Evolutionary conservation across 2,797 vertebrate species (phyloP).

Genomic region (Acanthopagrus latus): DNA sequence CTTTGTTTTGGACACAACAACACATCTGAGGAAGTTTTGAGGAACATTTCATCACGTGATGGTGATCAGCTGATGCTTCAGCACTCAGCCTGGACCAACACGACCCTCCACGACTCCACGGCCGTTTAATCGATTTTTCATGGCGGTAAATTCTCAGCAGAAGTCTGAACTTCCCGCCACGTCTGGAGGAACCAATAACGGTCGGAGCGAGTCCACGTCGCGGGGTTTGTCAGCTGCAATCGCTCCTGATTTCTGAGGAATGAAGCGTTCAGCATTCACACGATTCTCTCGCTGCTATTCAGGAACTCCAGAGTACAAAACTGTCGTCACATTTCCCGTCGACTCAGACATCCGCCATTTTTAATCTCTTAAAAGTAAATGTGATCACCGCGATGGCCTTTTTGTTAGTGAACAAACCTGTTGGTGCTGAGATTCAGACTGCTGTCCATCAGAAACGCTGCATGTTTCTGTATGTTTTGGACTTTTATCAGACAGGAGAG

Average conservation of each 20-base stretch:
- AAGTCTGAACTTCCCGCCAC: background rate
- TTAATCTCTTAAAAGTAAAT: background rate
- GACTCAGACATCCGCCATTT: background rate
- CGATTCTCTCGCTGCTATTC: background rate
- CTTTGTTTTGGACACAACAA: background rate
- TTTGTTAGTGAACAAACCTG: background rate
- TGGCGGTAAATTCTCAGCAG: background rate
- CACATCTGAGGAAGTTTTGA: background rate
- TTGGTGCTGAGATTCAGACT: background rate
- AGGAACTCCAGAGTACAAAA: constrained; percentile 5
- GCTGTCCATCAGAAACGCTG: no score
- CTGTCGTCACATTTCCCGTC: background rate
- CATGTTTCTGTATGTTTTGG: background rate
- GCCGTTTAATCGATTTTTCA: background rate
- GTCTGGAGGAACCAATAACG: background rate
- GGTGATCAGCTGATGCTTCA: no score
- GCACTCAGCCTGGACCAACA: no score
- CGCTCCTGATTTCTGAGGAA: constrained; percentile 25
- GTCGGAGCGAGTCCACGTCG: no score
- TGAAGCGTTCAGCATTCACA: constrained; percentile 12
- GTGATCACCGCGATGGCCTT: background rate
- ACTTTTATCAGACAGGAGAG: constrained; percentile 1
- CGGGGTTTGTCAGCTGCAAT: no score
- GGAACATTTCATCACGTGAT: background rate
- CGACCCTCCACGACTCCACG: no score